These are phyloP conservation scores for Brachyistius frenatus DNA, from an alignment of 2,113 vertebrate species.

Conservation along the genomic window DNA sequence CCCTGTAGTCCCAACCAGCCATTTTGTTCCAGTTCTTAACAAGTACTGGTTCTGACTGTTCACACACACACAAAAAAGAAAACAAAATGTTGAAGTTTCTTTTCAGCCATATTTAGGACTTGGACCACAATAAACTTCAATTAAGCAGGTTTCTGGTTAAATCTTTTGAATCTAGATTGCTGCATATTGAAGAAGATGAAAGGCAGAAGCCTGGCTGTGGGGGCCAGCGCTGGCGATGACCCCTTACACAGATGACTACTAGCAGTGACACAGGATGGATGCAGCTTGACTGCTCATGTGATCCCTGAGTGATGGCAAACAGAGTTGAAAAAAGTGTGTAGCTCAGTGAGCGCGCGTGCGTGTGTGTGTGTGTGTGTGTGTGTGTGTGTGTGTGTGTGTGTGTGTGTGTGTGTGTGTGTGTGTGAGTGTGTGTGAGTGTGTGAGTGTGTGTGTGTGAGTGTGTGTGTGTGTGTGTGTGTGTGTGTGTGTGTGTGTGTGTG, in stretches of 20 bases:
- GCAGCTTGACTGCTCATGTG: constrained; percentile 37
- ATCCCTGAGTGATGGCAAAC: constrained; percentile 33
- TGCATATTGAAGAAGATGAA: not conserved
- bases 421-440: constrained; percentile 14
- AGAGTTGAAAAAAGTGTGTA: constrained; percentile 29
- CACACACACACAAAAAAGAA: no score
- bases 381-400: constrained; percentile 24
- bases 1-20: not conserved
- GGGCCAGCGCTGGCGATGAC: constrained; percentile 2
- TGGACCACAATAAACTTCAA: not conserved
- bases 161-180: no score
- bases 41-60: not conserved
- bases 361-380: not conserved
- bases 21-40: not conserved
- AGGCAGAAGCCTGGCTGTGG: not conserved
- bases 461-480: not conserved
- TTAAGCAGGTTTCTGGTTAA: not conserved
- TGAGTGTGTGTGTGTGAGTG: constrained; percentile 10
- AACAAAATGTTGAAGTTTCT: no score
- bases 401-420: constrained; percentile 13
- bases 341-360: not conserved
- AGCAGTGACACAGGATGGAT: constrained; percentile 38
- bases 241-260: constrained; percentile 17
- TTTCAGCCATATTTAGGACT: no score
- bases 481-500: not conserved